Evolutionary conservation across 2,888 invertebrate species (phyloP).

Genomic region (Onthophagus sagittarius): DNA sequence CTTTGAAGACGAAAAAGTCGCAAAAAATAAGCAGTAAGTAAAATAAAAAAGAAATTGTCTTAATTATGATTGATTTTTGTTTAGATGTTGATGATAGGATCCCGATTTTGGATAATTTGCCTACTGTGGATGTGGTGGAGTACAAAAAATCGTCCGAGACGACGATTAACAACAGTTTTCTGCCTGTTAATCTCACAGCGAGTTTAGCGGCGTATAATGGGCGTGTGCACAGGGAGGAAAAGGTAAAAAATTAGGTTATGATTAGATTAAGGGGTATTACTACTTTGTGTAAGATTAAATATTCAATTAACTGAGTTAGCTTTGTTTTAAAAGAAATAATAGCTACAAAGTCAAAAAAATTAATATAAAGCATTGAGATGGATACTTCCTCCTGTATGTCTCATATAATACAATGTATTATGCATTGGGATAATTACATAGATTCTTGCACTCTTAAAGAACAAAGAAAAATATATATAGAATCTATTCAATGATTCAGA

Average conservation of each 20-base stretch:
- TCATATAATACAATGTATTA: no score
- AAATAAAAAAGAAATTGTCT: neutral
- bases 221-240: neutral
- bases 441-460: no score
- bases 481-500: no score
- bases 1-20: neutral
- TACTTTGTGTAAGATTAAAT: no score
- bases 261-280: neutral
- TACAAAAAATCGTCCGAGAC: neutral
- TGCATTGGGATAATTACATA: no score
- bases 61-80: neutral
- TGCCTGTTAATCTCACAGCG: neutral
- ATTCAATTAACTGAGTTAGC: no score
- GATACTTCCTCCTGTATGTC: no score
- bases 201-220: neutral
- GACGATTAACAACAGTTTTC: neutral
- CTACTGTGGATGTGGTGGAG: neutral
- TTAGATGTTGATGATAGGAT: neutral
- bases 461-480: no score
- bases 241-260: neutral
- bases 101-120: neutral
- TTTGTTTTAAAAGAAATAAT: no score
- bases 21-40: neutral
- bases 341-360: no score
- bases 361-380: no score